A percentile compares a stretch with the other conserved stretches of the same genome.
phyloP scores from a whole-genome alignment of 2,888 invertebrate genomes.

The Acanthopleura granulata region DNA sequence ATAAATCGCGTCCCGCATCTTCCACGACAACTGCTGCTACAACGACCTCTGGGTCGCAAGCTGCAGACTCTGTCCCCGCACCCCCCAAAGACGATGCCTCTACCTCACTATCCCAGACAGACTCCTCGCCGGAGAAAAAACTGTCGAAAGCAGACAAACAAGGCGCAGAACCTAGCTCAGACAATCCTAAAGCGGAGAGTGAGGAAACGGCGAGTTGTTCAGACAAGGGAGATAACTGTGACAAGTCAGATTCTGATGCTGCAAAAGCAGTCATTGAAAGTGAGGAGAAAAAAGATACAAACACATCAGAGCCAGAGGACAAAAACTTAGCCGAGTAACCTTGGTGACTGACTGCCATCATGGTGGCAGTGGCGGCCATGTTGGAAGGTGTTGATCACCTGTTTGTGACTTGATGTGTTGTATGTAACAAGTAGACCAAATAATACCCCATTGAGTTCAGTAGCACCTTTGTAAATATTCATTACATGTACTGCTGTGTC shows the following conservation, averaged over 20 bases:
- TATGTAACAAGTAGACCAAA: not conserved
- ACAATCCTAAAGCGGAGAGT: not conserved
- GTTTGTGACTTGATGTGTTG: conserved; percentile 1
- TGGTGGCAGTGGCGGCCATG: not conserved
- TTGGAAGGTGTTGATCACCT: not conserved
- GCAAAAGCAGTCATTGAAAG: not conserved
- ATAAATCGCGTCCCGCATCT: not conserved
- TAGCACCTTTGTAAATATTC: too few relatives aligned
- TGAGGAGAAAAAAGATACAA: too few relatives aligned
- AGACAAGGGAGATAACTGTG: not conserved
- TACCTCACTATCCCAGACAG: too few relatives aligned
- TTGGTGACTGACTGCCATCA: not conserved
- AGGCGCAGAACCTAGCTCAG: not conserved
- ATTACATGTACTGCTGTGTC: too few relatives aligned
- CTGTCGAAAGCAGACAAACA: too few relatives aligned
- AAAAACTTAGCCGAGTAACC: too few relatives aligned
- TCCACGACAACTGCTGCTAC: conserved; percentile 20
- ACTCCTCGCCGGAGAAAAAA: too few relatives aligned
- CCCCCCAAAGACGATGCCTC: too few relatives aligned
- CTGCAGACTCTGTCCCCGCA: conserved; percentile 11
- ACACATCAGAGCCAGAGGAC: too few relatives aligned
- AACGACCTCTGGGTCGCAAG: conserved; percentile 15
- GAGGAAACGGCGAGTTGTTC: conserved; percentile 15
- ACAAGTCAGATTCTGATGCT: not conserved
- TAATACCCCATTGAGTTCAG: too few relatives aligned